Conservation (phyloP, 2,113 vertebrate genomes). For the Gallinago media region DNA sequence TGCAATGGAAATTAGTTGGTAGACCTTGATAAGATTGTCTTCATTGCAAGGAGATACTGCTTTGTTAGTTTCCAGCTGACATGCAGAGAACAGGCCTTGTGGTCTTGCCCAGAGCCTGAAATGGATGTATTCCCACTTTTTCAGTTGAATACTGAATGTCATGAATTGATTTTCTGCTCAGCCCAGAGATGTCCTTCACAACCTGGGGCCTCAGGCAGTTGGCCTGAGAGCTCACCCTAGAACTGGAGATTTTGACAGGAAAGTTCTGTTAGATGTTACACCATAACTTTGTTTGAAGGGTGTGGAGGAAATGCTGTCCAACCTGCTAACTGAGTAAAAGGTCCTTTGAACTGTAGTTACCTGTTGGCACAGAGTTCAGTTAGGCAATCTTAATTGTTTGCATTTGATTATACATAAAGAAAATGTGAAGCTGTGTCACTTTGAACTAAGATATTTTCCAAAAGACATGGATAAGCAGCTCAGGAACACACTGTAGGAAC, state of each 20-base stretch:
- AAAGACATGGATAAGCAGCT: background rate
- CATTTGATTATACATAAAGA: constrained; percentile 56
- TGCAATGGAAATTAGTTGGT: background rate
- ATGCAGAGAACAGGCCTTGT: background rate
- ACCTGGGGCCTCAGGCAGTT: background rate
- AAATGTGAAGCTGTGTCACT: constrained; percentile 38
- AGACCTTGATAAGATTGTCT: background rate
- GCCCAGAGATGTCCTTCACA: background rate
- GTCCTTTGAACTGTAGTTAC: constrained; percentile 63
- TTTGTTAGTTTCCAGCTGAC: background rate
- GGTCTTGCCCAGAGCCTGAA: background rate
- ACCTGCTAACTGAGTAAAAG: constrained; percentile 49
- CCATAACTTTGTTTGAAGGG: constrained; percentile 42
- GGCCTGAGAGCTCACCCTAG: background rate
- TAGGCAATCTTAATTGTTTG: constrained; percentile 66
- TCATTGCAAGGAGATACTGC: background rate
- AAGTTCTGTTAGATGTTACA: constrained; percentile 34
- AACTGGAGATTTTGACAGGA: constrained; percentile 26
- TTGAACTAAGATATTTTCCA: constrained; percentile 9
- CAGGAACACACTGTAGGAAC: background rate
- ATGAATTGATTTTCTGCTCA: background rate
- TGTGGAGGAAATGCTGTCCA: constrained; percentile 47
- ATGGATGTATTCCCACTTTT: background rate
- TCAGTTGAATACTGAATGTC: background rate
- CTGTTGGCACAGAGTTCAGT: constrained; percentile 45